These are phyloP conservation scores for Setipinna tenuifilis DNA, from an alignment of 2,797 vertebrate species.

Conservation along the genomic window DNA sequence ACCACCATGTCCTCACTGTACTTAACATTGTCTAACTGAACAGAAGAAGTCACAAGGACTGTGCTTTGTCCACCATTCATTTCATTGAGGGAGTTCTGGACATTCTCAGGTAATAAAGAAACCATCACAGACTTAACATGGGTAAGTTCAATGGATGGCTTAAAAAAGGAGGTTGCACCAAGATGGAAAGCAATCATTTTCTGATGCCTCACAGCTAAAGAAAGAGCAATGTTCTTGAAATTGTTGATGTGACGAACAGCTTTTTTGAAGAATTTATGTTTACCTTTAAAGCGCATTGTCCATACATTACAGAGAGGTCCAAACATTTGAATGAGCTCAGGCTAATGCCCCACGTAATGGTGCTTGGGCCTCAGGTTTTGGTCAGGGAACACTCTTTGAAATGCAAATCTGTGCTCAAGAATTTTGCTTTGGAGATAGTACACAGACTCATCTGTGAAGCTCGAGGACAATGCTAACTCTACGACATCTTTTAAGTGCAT, in stretches of 20 bases:
- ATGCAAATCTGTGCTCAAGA: constrained; percentile 31
- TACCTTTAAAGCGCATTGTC: constrained; percentile 22
- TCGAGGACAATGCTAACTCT: constrained; percentile 27
- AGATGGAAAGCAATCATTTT: constrained; percentile 21
- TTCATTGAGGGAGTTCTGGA: too few relatives aligned
- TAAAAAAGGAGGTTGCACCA: too few relatives aligned
- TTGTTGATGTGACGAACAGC: constrained; percentile 22
- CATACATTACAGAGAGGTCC: constrained; percentile 11
- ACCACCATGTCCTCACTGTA: constrained; percentile 38
- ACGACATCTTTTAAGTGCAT: constrained; percentile 34
- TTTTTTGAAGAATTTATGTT: background rate
- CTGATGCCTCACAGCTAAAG: constrained; percentile 25
- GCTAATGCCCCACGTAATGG: constrained; percentile 21
- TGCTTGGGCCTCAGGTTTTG: constrained; percentile 28
- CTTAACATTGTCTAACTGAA: too few relatives aligned
- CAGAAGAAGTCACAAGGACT: too few relatives aligned
- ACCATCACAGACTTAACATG: too few relatives aligned
- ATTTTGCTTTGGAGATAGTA: constrained; percentile 33
- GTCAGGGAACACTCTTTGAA: too few relatives aligned
- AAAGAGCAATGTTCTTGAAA: constrained; percentile 34
- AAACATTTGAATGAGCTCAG: too few relatives aligned
- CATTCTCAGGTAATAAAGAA: too few relatives aligned
- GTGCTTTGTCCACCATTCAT: too few relatives aligned
- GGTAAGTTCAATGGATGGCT: too few relatives aligned
- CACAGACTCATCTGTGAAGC: constrained; percentile 31